Evolutionary conservation across 2,888 invertebrate species (phyloP), one percentile per base, ranked within the genome.

Genomic region (Dusona sp.): DNA sequence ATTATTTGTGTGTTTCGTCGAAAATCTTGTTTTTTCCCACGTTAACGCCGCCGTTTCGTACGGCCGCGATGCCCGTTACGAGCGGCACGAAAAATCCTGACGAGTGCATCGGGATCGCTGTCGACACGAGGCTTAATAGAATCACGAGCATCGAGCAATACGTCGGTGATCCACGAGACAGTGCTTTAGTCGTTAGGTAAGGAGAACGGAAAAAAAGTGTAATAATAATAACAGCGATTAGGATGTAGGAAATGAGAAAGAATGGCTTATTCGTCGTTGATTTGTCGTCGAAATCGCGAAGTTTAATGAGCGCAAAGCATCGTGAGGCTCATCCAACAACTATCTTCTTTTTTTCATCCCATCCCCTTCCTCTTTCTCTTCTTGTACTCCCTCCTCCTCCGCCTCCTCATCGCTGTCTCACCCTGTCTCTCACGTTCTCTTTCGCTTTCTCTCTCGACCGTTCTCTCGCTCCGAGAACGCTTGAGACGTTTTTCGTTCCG

Each of bases 61-160:
- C 91, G 90, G 90, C 88, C 91, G 92, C 92, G 88, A 92, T 92
- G 92, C 90, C 89, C 91, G 90, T 90, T 90, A 89, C 90, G 90
- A 88, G 88, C 88, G 88, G 86, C 86, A 84, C 79, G 83, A 88
- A 82, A 83, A 87, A 88, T 90, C 88, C 89, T 89, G 88, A 90
- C 89, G 89, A 89, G 80, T 87, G 85, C 88, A 89, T 89, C 85
- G 87, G 88, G 82, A 89, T 79, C 79, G 83, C 83, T 79, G 78
- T 48, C 51, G 78, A 88, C 80, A 86, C 80, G 83, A 86, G 81
- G 78, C 82, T 75, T 65, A 78, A 80, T 33, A 87, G 65, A 83
- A 89, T 83, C 72, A 73, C 77, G 70, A 87, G 74, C 74, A 61
- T 77, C 75, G 70, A 75, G 75, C 84, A 79, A 87, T 84, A 88